Conservation (phyloP, 2,797 vertebrate species). For the Synanceia verrucosa region DNA sequence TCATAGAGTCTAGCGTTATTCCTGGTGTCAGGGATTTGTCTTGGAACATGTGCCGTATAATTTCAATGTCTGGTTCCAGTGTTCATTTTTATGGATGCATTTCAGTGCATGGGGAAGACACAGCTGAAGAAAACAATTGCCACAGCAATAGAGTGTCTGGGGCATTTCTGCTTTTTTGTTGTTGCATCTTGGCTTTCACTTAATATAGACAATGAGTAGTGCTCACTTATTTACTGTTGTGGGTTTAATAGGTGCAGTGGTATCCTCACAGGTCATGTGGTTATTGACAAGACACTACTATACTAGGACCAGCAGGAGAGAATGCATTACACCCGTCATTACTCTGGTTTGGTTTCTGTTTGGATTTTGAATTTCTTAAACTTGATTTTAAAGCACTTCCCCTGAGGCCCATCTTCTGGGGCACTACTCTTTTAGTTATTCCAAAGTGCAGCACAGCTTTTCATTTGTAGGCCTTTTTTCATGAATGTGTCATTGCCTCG, state of each 20-base stretch:
- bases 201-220: conserved; percentile 24
- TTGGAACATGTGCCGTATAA: conserved; percentile 80
- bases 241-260: neutral
- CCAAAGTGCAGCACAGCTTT: neutral
- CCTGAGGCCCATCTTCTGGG: neutral
- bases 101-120: conserved; percentile 49
- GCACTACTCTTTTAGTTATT: neutral
- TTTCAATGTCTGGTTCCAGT: conserved; percentile 81
- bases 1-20: conserved; percentile 67
- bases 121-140: conserved; percentile 57
- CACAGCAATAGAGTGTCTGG: conserved; percentile 30
- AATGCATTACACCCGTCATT: neutral
- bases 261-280: neutral
- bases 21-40: conserved; percentile 73
- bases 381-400: neutral
- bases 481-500: neutral
- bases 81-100: conserved; percentile 65
- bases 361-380: neutral
- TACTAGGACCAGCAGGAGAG: neutral
- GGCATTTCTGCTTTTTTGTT: conserved; percentile 38
- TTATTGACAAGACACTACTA: neutral
- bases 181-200: conserved; percentile 18
- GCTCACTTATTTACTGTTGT: conserved; percentile 3
- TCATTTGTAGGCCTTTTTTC: neutral
- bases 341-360: neutral